phyloP scores from a whole-genome alignment of 1,140 invertebrate genomes.

The Heliothis virescens region DNA sequence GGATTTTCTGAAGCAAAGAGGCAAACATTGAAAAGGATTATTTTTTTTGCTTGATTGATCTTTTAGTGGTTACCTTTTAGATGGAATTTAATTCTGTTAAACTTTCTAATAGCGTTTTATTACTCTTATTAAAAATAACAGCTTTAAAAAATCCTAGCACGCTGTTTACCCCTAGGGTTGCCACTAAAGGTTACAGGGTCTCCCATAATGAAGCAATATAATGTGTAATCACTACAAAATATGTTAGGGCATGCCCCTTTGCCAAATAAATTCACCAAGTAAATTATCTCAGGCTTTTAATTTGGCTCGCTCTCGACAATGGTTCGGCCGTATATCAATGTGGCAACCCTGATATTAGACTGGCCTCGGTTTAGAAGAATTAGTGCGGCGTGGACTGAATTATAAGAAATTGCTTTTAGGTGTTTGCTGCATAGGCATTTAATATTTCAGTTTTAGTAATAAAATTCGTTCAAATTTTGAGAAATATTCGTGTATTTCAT shows the following conservation, averaged over 20 bases:
- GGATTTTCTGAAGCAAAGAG: too few relatives aligned
- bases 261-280: slow-evolving; percentile 68
- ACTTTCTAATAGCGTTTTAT: too few relatives aligned
- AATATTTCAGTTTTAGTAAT: too few relatives aligned
- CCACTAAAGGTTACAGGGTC: background rate
- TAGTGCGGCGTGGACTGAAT: background rate
- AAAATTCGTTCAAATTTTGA: too few relatives aligned
- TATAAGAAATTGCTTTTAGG: background rate
- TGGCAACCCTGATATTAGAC: slow-evolving; percentile 54
- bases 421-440: too few relatives aligned
- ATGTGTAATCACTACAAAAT: slow-evolving; percentile 68
- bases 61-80: too few relatives aligned
- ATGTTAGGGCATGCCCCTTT: slow-evolving; percentile 58
- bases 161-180: background rate
- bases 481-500: too few relatives aligned
- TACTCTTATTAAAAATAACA: too few relatives aligned
- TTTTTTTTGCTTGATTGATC: too few relatives aligned
- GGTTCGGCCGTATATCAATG: slow-evolving; percentile 29
- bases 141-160: too few relatives aligned
- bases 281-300: slow-evolving; percentile 73
- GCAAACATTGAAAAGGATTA: too few relatives aligned
- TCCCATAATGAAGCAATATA: slow-evolving; percentile 51
- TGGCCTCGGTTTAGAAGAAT: background rate
- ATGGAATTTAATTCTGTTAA: too few relatives aligned
- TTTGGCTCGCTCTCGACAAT: slow-evolving; percentile 51